phyloP scores from a whole-genome alignment of 2,888 invertebrate genomes.

The Caenorhabditis auriculariae region DNA sequence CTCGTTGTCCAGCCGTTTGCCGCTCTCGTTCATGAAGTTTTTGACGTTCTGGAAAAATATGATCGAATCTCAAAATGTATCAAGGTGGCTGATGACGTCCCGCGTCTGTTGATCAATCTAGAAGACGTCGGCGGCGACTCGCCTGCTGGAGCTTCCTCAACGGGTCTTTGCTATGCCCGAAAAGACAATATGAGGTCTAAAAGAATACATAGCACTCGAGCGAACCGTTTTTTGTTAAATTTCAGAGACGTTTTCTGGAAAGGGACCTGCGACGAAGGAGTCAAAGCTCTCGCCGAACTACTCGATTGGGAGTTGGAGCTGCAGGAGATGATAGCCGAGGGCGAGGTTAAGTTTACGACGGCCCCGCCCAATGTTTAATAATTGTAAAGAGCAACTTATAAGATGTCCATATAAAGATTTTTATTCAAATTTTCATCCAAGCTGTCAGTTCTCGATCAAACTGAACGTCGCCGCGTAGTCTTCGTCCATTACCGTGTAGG shows the following conservation, averaged over 20 bases:
- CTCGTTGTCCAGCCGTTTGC: conserved; percentile 92
- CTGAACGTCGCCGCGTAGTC: background rate
- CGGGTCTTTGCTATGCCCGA: conserved; percentile 27
- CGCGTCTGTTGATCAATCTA: conserved; percentile 83
- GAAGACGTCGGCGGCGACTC: conserved; percentile 72
- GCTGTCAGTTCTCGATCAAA: background rate
- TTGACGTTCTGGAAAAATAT: background rate
- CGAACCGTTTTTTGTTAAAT: background rate
- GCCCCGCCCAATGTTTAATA: too few species aligned
- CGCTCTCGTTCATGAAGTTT: conserved; percentile 77
- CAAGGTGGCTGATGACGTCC: conserved; percentile 72
- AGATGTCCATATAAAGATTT: too few species aligned
- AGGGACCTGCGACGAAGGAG: conserved; percentile 65
- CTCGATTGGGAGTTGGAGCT: conserved; percentile 64
- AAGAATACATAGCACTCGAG: background rate
- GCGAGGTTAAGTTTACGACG: background rate
- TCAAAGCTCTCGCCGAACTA: conserved; percentile 62
- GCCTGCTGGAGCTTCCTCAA: conserved; percentile 8
- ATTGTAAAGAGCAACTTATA: too few species aligned
- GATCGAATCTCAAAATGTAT: too few species aligned
- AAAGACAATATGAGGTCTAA: conserved; percentile 32
- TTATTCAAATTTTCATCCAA: too few species aligned
- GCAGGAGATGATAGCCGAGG: conserved; percentile 18
- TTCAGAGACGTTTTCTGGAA: conserved; percentile 66
- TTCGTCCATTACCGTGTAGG: conserved; percentile 9